Percentiles rank a stretch among this genome's conserved stretches.
phyloP scores from a whole-genome alignment of 2,797 vertebrate genomes.

The Limosa lapponica region DNA sequence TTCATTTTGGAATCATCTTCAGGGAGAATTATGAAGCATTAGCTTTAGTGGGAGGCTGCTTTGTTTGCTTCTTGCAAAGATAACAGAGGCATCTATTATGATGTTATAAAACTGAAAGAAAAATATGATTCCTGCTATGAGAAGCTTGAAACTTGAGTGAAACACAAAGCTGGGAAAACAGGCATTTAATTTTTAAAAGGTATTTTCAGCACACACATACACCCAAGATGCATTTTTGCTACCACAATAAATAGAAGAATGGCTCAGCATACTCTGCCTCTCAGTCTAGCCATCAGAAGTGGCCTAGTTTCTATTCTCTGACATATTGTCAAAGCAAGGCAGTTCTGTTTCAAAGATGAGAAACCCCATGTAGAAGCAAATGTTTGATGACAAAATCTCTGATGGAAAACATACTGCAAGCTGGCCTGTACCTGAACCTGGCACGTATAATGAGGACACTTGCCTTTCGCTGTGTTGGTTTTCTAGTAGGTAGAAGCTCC shows the following conservation, averaged over 20 bases:
- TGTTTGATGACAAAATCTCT: not conserved
- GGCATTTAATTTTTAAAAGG: not conserved
- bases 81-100: not conserved
- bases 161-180: not conserved
- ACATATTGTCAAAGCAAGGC: not conserved
- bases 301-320: not conserved
- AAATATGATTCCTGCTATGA: not conserved
- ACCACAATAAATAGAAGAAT: not conserved
- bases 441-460: not conserved
- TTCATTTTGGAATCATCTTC: not conserved
- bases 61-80: not conserved
- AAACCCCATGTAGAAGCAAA: not conserved
- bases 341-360: not conserved
- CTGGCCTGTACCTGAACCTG: not conserved
- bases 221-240: not conserved
- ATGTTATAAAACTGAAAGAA: not conserved
- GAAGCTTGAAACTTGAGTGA: not conserved
- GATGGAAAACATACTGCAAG: not conserved
- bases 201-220: not conserved
- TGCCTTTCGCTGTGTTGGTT: not conserved
- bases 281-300: not conserved
- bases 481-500: not conserved
- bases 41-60: not conserved
- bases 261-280: not conserved
- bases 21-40: not conserved